Evolutionary conservation across 2,113 vertebrate genomes (phyloP), one percentile per base, ranked within the genome.

Genomic region (Vimba vimba): DNA sequence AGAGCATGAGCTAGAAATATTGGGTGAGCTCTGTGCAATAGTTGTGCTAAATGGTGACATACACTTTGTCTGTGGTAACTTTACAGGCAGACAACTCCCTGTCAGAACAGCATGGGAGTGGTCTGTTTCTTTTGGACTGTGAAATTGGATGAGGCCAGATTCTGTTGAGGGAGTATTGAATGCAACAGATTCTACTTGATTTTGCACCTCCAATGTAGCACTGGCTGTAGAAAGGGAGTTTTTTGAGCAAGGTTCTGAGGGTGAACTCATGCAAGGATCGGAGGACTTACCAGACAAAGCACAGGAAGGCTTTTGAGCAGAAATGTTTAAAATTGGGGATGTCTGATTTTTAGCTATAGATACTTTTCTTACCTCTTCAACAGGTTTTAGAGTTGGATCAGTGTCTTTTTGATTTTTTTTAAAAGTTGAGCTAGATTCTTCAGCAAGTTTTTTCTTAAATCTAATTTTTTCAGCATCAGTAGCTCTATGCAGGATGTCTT

Each of bases 401-500:
- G 39, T 78, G 62, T 90, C 93, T 21, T 94, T 89, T 30, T 66
- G 17, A 2, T 0, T 43, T 43, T 77, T 80, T 0, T 89, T 87
- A 86, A 6, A 71, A 21, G 60, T 66, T 82, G 71, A 82, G 10
- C 91, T 17, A 60, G 66, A 89, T 86, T 94, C 92, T 78, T 88
- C 86, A 57, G 85, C 83, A 52, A 89, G 90, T 30, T 87, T 91
- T 68, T 73, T 89, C 86, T 91, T 87, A 36, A 84, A 15, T 47
- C 92, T 84, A 7, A 82, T 93, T 60, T 93, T 95, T 86, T 94
- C 92, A n/a, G 92, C 84, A 90, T 96, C 94, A 45, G 89, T 84
- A 39, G 84, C 91, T 79, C 82, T 78, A 71, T 77, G 85, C 10
- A 27, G 45, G 84, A 92, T 60, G 39, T 82, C 78, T 43, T 74